Evolutionary conservation across 2,797 vertebrate genomes (phyloP), one percentile per base, ranked within the genome.

Genomic region (Phylloscopus collybita): DNA sequence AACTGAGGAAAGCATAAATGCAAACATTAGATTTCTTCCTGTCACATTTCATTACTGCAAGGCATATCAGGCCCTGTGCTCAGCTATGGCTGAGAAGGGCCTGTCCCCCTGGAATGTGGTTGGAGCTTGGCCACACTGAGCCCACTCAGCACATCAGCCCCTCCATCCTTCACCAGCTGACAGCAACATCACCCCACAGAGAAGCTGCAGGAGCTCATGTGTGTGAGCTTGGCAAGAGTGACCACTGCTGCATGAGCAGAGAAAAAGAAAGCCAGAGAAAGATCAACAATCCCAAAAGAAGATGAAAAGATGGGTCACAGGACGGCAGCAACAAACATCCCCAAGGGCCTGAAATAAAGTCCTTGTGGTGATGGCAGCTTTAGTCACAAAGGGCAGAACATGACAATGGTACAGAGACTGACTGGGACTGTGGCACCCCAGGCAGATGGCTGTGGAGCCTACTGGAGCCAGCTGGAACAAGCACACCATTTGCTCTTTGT

Each of bases 1-100:
- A 96, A 96, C 42, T 94, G 91, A 94, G 81, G 62, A 94, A 54
- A 83, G 66, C 62, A 70, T 32, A 90, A 94, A 90, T 44, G 73
- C 91, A 93, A 96, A 91, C 87, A 84, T 81, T 40, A 88, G 49
- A 73, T n/a, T 90, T 76, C 51, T 62, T 70, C 51, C 82, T 75
- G 89, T 57, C 93, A 84, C 64, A 56, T 79, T 91, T 74, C 75
- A 80, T 92, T 79, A 92, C 62, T 70, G 54, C 53, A 51, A 90
- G 67, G 47, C 44, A 27, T 1, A 0, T 87, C 64, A 74, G 60
- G 45, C 61, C 72, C 57, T 0, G 1, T 44, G 45, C 72, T 80
- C 42, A 23, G 53, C 86, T 40, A 36, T 3, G 75, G 84, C 59
- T 0, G 0, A 80, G 81, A 53, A 80, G 34, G 69, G 44, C 38